phyloP scores from a whole-genome alignment of 1,140 invertebrate species.

The Odontomachus brunneus region DNA sequence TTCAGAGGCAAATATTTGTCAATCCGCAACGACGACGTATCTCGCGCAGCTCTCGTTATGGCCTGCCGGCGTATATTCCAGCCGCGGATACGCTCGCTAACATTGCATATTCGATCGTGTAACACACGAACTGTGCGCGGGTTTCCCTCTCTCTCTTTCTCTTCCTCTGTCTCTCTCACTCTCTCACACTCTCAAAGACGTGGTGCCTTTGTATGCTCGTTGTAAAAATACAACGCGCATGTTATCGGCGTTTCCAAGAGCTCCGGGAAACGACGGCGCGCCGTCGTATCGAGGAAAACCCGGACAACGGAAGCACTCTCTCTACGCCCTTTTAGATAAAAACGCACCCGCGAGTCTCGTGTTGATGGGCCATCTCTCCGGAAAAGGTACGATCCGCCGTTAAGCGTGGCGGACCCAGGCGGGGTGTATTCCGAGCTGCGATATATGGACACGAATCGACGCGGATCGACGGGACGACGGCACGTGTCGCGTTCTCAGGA shows the following conservation, averaged over 20 bases:
- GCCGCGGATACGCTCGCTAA: no score
- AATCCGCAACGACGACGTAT: no score
- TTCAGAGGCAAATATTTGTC: no score
- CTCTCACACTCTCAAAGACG: slow-evolving; percentile 8
- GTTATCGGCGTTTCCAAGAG: slow-evolving; percentile 33
- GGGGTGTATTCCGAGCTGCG: not conserved
- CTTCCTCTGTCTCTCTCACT: not conserved
- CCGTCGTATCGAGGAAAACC: not conserved
- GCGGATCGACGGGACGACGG: not conserved
- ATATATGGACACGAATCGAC: not conserved
- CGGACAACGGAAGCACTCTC: not conserved
- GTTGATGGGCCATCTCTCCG: not conserved
- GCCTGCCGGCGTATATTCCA: no score
- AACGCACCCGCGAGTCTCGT: slow-evolving; percentile 5
- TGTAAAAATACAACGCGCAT: slow-evolving; percentile 27
- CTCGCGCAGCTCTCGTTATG: no score
- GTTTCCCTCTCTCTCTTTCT: not conserved
- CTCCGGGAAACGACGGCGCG: not conserved
- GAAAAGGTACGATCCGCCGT: no score
- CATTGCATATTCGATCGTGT: no score
- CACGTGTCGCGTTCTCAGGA: not conserved
- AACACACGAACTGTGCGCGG: no score
- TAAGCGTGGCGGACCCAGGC: not conserved
- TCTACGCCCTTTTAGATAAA: slow-evolving; percentile 11
- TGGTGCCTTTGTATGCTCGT: slow-evolving; percentile 23